Percentiles rank a stretch among this genome's conserved stretches.
These are phyloP conservation scores for Actenoides hombroni DNA, from an alignment of 2,113 vertebrate species.

Conservation along the genomic window DNA sequence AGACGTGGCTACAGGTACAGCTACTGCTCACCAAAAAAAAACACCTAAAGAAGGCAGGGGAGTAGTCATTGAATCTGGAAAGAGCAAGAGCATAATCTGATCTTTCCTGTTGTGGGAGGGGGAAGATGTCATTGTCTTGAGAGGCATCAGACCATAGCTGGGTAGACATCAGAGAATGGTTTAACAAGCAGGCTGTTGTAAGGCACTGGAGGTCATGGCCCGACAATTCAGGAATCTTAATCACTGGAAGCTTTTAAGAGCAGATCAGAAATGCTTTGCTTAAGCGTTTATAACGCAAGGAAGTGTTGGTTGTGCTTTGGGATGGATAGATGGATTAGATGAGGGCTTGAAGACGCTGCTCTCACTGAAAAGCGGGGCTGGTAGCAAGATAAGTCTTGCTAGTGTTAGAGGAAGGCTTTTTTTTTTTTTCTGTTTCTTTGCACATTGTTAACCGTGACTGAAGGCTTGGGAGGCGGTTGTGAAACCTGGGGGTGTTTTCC, in stretches of 20 bases:
- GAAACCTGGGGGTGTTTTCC: background rate
- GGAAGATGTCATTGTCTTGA: background rate
- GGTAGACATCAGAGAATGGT: background rate
- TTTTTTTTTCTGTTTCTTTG: background rate
- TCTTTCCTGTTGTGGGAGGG: background rate
- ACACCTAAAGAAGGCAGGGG: background rate
- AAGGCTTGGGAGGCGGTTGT: background rate
- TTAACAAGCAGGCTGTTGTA: background rate
- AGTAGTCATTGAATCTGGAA: background rate
- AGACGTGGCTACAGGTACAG: background rate
- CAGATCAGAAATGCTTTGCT: background rate
- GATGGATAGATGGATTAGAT: background rate
- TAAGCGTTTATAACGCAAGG: background rate
- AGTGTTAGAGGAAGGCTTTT: background rate
- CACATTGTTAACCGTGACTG: fast-evolving
- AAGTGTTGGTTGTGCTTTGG: background rate
- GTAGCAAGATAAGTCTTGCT: background rate
- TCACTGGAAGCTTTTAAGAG: background rate
- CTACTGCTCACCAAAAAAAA: fast-evolving
- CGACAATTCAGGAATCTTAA: background rate
- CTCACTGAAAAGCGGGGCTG: too few relatives aligned
- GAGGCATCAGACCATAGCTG: background rate
- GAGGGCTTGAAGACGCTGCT: background rate
- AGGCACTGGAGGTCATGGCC: background rate
- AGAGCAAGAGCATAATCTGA: background rate